Evolutionary conservation across 2,888 invertebrate species (phyloP).

Genomic region (Pristionchus maxplancki): DNA sequence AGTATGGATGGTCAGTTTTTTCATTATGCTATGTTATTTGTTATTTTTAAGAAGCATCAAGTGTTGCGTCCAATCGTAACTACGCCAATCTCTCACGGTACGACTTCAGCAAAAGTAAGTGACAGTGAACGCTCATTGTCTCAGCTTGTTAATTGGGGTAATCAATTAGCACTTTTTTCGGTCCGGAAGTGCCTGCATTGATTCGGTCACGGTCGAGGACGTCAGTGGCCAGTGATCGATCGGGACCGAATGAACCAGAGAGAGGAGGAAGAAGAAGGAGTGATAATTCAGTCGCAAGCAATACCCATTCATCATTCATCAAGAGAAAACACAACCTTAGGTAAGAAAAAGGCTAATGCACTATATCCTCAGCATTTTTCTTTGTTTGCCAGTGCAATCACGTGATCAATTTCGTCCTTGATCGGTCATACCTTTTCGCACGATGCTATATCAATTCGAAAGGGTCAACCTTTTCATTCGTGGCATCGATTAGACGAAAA

Average conservation of each 20-base stretch:
- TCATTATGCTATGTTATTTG: not conserved
- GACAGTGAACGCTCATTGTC: not conserved
- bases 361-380: not conserved
- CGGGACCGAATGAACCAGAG: not conserved
- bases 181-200: slow-evolving; percentile 2
- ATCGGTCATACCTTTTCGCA: not conserved
- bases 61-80: not conserved
- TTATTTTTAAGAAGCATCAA: not conserved
- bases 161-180: not conserved
- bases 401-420: slow-evolving; percentile 24
- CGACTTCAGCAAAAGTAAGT: not conserved
- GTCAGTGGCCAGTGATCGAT: slow-evolving; percentile 22
- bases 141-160: not conserved
- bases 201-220: slow-evolving; percentile 18
- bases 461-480: not conserved
- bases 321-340: slow-evolving; percentile 40
- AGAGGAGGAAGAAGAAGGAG: slow-evolving; percentile 38
- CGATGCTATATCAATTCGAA: not conserved
- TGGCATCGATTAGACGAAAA: not conserved
- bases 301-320: slow-evolving; percentile 38
- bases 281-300: slow-evolving; percentile 48
- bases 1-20: not conserved
- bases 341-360: not conserved
- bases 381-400: not conserved
- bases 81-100: slow-evolving; percentile 14